Conservation (phyloP, 1,140 invertebrate species). For the Drosophila arizonae region DNA sequence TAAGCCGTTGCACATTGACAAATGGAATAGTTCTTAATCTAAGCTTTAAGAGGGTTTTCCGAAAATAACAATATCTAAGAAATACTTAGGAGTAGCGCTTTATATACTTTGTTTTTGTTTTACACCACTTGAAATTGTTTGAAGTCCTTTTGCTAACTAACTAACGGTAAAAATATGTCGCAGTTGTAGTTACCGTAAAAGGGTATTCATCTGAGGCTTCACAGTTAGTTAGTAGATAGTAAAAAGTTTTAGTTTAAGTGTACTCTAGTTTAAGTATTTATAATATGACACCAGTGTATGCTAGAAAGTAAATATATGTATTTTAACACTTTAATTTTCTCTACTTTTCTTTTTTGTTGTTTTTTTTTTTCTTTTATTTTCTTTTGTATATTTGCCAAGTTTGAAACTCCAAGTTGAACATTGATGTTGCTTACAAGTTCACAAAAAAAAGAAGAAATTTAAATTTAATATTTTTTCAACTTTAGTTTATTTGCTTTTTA, state of each 20-base stretch:
- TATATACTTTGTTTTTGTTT: background rate
- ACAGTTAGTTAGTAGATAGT: conserved; percentile 20
- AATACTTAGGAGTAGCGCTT: conserved; percentile 14
- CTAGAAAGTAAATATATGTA: conserved; percentile 44
- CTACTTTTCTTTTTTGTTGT: conserved; percentile 12
- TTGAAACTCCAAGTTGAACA: conserved; percentile 68
- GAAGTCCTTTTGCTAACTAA: conserved; percentile 28
- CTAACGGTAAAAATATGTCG: conserved; percentile 40
- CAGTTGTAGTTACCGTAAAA: conserved; percentile 17
- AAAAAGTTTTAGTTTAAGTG: conserved; percentile 42
- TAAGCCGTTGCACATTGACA: conserved; percentile 22
- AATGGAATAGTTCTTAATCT: conserved; percentile 36
- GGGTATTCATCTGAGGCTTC: conserved; percentile 29
- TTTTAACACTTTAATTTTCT: conserved; percentile 33
- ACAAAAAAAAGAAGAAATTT: background rate
- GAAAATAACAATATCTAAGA: conserved; percentile 50
- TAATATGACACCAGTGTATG: conserved; percentile 48
- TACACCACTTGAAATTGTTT: conserved; percentile 5
- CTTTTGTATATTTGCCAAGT: conserved; percentile 28
- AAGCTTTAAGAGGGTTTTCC: conserved; percentile 5
- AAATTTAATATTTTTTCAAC: conserved; percentile 39
- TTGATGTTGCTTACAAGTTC: conserved; percentile 42
- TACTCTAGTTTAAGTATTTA: conserved; percentile 44
- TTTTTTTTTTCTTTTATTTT: conserved; percentile 23
- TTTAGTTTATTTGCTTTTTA: conserved; percentile 17